phyloP scores from a whole-genome alignment of 2,797 vertebrate genomes.

The Threskiornis aethiopicus region DNA sequence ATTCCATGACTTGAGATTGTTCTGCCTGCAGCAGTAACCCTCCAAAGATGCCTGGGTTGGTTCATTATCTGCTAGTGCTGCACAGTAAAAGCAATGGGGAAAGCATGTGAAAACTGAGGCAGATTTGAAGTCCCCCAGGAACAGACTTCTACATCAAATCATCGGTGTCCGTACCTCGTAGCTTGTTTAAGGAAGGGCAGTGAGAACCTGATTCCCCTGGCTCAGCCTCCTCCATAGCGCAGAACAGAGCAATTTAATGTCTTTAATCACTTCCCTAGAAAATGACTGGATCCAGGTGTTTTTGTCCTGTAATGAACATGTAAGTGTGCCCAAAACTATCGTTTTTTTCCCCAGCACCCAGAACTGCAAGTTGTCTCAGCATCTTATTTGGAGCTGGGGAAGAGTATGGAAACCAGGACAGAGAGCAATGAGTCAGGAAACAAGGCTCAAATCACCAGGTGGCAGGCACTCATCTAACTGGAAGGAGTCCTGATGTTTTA shows the following conservation, averaged over 20 bases:
- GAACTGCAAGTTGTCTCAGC: rapidly evolving
- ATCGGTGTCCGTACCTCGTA: not conserved
- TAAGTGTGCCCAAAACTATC: not conserved
- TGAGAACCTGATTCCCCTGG: not conserved
- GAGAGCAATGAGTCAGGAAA: not conserved
- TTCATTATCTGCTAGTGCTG: not conserved
- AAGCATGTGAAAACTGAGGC: not conserved
- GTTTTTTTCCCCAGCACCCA: not conserved
- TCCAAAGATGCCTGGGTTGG: not conserved
- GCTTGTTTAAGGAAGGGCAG: not conserved
- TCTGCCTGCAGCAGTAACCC: not conserved
- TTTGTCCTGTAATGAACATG: not conserved
- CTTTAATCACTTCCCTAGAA: not conserved
- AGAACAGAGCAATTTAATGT: not conserved
- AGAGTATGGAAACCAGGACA: not conserved
- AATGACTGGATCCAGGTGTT: not conserved
- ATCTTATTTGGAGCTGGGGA: not conserved
- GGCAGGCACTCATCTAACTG: not conserved
- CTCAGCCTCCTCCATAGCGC: not conserved
- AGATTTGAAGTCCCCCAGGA: not conserved
- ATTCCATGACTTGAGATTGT: not conserved
- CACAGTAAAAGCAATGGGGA: not conserved
- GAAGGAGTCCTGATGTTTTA: not conserved
- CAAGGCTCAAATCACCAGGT: not conserved
- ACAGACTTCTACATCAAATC: not conserved